These are phyloP conservation scores for Cylloceria caligata DNA, from an alignment of 2,888 invertebrate species.

Conservation along the genomic window DNA sequence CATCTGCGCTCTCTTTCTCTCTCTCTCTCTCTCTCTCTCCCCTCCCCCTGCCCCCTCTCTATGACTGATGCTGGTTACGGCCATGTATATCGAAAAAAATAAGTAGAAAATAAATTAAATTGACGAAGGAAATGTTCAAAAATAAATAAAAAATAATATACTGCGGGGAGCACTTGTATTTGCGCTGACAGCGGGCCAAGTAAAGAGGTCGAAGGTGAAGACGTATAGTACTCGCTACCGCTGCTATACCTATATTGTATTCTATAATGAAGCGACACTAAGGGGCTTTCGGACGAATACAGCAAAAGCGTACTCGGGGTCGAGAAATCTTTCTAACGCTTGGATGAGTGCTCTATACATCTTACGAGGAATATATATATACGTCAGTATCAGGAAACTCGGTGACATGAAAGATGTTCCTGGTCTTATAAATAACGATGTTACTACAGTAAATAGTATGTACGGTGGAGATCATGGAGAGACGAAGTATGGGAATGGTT, in stretches of 20 bases:
- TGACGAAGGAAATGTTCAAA: slow-evolving; percentile 30
- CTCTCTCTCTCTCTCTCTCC: slow-evolving; percentile 37
- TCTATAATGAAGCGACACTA: slow-evolving; percentile 55
- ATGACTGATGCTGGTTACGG: slow-evolving; percentile 25
- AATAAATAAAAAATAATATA: slow-evolving; percentile 45
- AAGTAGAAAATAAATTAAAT: slow-evolving; percentile 37
- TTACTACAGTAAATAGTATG: slow-evolving; percentile 25
- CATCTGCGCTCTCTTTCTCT: neutral
- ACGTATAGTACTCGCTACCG: slow-evolving; percentile 17
- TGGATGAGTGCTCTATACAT: slow-evolving; percentile 43
- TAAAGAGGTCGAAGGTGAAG: slow-evolving; percentile 61
- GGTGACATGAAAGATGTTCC: slow-evolving; percentile 51
- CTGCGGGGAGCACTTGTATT: slow-evolving; percentile 44
- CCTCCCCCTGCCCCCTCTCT: too few relatives aligned
- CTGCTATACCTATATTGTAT: slow-evolving; percentile 34
- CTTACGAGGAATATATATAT: slow-evolving; percentile 32
- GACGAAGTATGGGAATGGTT: too few relatives aligned
- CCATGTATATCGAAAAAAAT: slow-evolving; percentile 41
- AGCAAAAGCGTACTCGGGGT: slow-evolving; percentile 20
- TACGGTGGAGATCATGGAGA: neutral
- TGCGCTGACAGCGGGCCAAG: slow-evolving; percentile 56
- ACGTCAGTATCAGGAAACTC: slow-evolving; percentile 35
- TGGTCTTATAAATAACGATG: slow-evolving; percentile 50
- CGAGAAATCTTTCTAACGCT: slow-evolving; percentile 51
- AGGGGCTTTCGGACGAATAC: slow-evolving; percentile 53